Evolutionary conservation across 2,888 invertebrate genomes (phyloP), one percentile per base, ranked within the genome.

Genomic region (Coelinius sp.): DNA sequence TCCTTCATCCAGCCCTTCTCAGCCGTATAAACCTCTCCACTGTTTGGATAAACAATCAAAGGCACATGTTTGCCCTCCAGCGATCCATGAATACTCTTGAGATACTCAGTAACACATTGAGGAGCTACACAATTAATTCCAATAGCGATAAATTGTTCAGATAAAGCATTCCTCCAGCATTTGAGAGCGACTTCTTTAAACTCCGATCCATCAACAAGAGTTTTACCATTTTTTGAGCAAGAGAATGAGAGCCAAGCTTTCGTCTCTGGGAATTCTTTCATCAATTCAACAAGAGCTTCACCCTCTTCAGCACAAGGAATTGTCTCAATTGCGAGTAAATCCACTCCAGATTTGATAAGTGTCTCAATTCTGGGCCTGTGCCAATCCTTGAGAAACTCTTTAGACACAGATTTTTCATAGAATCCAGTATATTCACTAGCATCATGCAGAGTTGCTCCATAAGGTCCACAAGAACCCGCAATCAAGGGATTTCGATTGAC

Each of bases 381-480:
- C 95, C 97, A 97, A 52, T 93, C 92, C 62, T 91, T 92, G 86
- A 98, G 92, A 20, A 89, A 84, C 52, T 91, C 90, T 31, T 89
- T 88, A 2, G 92, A 86, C 0, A 94, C 92, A 68, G 89, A 91
- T 74, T 92, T 91, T 0, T 93, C 93, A 84, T 95, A 96, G 73
- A 91, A 91, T 17, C 98, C 98, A n/a, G 93, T 93, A 86, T 98
- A 98, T 86, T 98, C 98, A 0, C 97, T 97, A 10, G 95, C 95
- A 86, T 98, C 96, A 83, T 94, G 94, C 41, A 97, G 89, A 81
- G 93, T 94, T 0, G 97, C 97, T 0, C 97, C 98, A 85, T 95
- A 98, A 0, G 98, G 96, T 0, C 98, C 98, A 74, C 97, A 93
- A 0, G 97, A 95, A 0, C 96, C 98, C 22, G 95, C 95, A 59